These are phyloP conservation scores for Acipenser ruthenus DNA, from an alignment of 2,797 vertebrate genomes.

Conservation along the genomic window DNA sequence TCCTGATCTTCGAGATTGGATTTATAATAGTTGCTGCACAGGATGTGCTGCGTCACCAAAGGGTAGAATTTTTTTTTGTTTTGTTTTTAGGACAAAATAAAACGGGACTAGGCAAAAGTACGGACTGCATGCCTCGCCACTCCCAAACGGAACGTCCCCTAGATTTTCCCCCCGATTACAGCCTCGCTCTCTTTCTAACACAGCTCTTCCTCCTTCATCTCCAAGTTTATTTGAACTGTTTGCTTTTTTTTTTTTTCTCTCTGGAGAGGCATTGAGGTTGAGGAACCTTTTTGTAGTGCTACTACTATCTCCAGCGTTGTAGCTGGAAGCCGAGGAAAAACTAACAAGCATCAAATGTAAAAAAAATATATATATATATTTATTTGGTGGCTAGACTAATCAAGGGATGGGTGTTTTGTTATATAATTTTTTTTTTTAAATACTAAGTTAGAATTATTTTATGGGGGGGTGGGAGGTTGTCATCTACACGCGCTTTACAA, in stretches of 20 bases:
- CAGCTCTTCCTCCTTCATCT: slow-evolving; percentile 66
- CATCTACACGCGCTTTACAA: slow-evolving; percentile 1
- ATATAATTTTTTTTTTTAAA: neutral
- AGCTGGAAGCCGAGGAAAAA: slow-evolving; percentile 56
- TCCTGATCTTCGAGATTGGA: too few species aligned
- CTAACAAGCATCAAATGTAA: slow-evolving; percentile 37
- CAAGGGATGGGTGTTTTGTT: slow-evolving; percentile 39
- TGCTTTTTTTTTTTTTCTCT: slow-evolving; percentile 47
- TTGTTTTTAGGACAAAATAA: too few species aligned
- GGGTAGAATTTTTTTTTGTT: too few species aligned
- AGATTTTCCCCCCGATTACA: slow-evolving; percentile 19
- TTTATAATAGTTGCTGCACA: too few species aligned
- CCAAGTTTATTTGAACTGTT: slow-evolving; percentile 56
- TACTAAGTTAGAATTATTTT: neutral
- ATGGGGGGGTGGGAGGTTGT: neutral
- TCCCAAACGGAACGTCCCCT: slow-evolving; percentile 27
- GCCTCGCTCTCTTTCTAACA: slow-evolving; percentile 28
- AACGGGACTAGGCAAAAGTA: too few species aligned
- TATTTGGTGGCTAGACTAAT: slow-evolving; percentile 53
- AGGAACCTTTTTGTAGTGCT: slow-evolving; percentile 51
- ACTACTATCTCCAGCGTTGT: slow-evolving; percentile 64
- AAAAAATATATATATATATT: slow-evolving; percentile 51
- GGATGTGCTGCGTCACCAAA: too few species aligned
- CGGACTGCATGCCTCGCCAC: neutral
- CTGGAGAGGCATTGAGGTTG: too few species aligned